Conservation (phyloP, 2,888 invertebrate species). For the Tridacna crocea region DNA sequence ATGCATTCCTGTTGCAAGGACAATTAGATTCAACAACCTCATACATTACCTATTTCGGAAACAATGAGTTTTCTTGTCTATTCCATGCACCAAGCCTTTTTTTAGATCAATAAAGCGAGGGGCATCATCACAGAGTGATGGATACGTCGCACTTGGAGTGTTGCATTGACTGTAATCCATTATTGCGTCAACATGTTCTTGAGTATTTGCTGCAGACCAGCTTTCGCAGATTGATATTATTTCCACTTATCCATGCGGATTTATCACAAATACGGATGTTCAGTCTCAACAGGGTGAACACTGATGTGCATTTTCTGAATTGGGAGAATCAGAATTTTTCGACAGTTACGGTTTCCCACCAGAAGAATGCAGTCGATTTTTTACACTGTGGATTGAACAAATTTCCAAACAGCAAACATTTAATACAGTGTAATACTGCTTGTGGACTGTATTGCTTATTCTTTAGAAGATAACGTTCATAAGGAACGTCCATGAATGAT, state of each 20-base stretch:
- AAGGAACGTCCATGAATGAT: conserved; percentile 3
- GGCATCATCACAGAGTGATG: too few relatives aligned
- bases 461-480: background rate
- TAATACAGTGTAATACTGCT: conserved; percentile 10
- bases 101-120: too few relatives aligned
- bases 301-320: conserved; percentile 20
- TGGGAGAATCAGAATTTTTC: conserved; percentile 10
- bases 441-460: conserved; percentile 33
- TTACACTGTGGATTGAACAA: background rate
- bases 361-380: background rate
- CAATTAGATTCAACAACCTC: too few relatives aligned
- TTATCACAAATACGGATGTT: conserved; percentile 29
- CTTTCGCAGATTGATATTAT: background rate
- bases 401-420: background rate
- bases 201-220: conserved; percentile 33
- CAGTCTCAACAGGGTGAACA: conserved; percentile 15
- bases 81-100: too few relatives aligned
- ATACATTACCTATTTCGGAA: too few relatives aligned
- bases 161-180: too few relatives aligned
- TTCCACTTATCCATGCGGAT: conserved; percentile 14
- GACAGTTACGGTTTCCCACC: conserved; percentile 15
- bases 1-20: too few relatives aligned
- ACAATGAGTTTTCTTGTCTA: too few relatives aligned
- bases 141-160: too few relatives aligned
- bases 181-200: too few relatives aligned